Evolutionary conservation across 2,113 vertebrate species (phyloP).

Genomic region (Tragelaphus scriptus): DNA sequence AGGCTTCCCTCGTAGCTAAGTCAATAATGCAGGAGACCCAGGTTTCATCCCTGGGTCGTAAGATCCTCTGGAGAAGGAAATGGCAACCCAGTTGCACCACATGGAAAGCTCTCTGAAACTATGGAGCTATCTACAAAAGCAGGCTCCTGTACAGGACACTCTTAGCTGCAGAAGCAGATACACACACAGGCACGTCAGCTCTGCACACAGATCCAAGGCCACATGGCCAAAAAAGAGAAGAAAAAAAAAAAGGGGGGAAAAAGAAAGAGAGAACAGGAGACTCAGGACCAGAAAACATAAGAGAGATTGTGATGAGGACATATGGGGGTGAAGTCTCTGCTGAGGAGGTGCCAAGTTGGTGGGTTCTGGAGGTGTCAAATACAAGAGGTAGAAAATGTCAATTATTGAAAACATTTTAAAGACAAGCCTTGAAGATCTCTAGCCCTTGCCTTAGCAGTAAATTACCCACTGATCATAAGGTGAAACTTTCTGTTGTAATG

Average conservation of each 20-base stretch:
- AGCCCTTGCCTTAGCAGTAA: not conserved
- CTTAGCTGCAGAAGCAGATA: not conserved
- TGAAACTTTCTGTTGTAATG: not conserved
- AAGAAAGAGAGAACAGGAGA: not conserved
- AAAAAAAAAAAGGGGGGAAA: not conserved
- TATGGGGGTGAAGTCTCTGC: not conserved
- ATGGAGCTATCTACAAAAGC: not conserved
- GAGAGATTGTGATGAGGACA: not conserved
- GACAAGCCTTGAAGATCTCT: not conserved
- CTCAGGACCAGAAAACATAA: not conserved
- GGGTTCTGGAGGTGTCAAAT: not conserved
- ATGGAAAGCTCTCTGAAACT: not conserved
- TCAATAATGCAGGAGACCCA: rapidly evolving
- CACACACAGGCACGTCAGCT: rapidly evolving
- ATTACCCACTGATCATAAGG: not conserved
- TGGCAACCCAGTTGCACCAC: rapidly evolving
- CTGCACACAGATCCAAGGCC: not conserved
- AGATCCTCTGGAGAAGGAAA: not conserved
- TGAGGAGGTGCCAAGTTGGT: not conserved
- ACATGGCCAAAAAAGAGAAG: not conserved
- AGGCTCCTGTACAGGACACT: not conserved
- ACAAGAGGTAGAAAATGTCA: not conserved
- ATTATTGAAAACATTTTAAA: not conserved
- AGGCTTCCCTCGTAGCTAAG: not conserved
- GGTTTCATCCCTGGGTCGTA: not conserved